Base-by-base conservation (phyloP, 2,113 vertebrate species). In the Centrocercus urophasianus region DNA sequence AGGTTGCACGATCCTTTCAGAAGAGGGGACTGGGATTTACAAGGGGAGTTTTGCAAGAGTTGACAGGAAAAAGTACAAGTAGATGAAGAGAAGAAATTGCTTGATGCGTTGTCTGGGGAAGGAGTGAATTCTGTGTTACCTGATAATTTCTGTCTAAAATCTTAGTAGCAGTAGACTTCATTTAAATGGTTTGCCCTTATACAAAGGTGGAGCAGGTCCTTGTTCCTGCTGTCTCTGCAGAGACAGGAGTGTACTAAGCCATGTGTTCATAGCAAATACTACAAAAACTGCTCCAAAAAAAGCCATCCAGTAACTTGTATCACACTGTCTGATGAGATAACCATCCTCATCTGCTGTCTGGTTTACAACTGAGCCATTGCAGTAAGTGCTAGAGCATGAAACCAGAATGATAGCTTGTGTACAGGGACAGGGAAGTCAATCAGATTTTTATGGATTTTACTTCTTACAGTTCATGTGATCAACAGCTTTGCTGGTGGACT, bases 41-140 rank as follows among this genome's bases (percentile, higher is more conserved):
- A 36, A 38, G 67, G 47, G 47, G 19, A 36, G 25, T 47, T 71
- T 89, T 75, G 66, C 22, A 47, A 5, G 60, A 72, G 42, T 66
- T 89, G 65, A 3, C 59, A 28, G 2, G 13, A 10, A 36, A 81
- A 16, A 0, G 0, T 24, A 3, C 11, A 56, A 86, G 59, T n/a
- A 34, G 57, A 16, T 6, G 18, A 92, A 45, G 50, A 65, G 27
- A 63, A 59, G 11, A 77, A 88, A 19, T 22, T 77, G n/a, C 45
- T 56, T 0, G 0, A 7, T 70, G 27, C 1, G 0, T 89, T 74
- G 88, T 42, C 66, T 83, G 34, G 10, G 11, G 12, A 20, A 92
- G 38, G 38, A 64, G 36, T 40, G 25, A 27, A 40, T 64, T 38
- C 60, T 63, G 61, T 17, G 36, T 67, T 45, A 32, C 45, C n/a